Evolutionary conservation across 2,113 vertebrate species (phyloP), one percentile per base, ranked within the genome.

Genomic region (Actinemys pallida): DNA sequence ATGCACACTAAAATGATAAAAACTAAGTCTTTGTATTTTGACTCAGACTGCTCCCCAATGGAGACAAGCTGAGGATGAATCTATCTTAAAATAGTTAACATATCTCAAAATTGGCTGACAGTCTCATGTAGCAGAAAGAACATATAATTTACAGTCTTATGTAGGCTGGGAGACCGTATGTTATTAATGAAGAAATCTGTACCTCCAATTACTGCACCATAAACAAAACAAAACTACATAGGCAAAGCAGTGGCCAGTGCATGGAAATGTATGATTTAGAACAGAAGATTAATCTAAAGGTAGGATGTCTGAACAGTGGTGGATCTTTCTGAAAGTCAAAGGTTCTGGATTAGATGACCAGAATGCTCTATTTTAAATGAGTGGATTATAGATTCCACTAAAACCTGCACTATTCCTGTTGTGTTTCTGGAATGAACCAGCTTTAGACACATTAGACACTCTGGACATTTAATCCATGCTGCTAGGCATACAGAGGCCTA

Each of bases 401-500:
- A 89, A 13, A 72, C 0, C 85, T 82, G 89, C 62, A 1, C 42
- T 3, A 87, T 0, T 81, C 78, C 88, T 42, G 56, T 0, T 5
- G 56, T n/a, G 90, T 4, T 20, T 29, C 75, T 20, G 92, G 93
- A n/a, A 89, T 3, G 5, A 89, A 6, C 42, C 96, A 94, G 94
- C 95, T 96, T 1, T 8, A 11, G 80, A 84, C 90, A 79, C 8
- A 56, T 39, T 0, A n/a, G 89, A 62, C 91, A 5, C 96, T 45
- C 92, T 6, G 83, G 91, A 96, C 96, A 97, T 94, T 95, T 88
- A 96, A 97, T 96, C 91, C 96, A 86, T 0, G 3, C 82, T 90
- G 95, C 92, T n/a, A 45, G 90, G 91, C 89, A 95, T 81, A n/a
- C 49, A n/a, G 79, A 29, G 62, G 92, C 86, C 95, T 97, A 97